phyloP scores from a whole-genome alignment of 2,888 invertebrate species.

The Tachina fera region DNA sequence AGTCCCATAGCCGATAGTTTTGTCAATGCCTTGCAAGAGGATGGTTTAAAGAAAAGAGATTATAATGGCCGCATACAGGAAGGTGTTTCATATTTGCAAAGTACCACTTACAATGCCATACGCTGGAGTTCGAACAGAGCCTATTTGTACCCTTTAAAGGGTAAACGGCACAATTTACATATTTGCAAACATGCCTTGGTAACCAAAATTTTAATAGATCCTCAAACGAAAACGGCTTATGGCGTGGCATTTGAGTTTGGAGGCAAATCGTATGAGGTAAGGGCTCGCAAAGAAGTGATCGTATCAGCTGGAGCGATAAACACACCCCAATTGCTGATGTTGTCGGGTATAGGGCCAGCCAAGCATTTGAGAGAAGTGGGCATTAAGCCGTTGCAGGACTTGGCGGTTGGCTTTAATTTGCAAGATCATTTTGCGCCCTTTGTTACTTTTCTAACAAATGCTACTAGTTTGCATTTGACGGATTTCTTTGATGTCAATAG shows the following conservation, averaged over 20 bases:
- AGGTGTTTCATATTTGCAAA: conserved; percentile 86
- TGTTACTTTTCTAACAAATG: conserved; percentile 85
- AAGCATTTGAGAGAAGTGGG: conserved; percentile 84
- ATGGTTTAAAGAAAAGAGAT: conserved; percentile 86
- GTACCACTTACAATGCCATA: conserved; percentile 85
- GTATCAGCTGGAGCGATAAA: conserved; percentile 91
- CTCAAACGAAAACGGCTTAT: conserved; percentile 83
- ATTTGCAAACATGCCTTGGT: conserved; percentile 84
- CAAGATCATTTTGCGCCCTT: conserved; percentile 87
- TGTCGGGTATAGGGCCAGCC: conserved; percentile 88
- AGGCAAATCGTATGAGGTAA: conserved; percentile 82
- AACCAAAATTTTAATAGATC: conserved; percentile 85
- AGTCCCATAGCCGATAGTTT: conserved; percentile 86
- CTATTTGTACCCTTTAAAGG: conserved; percentile 84
- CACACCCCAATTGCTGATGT: conserved; percentile 91
- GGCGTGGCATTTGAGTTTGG: conserved; percentile 85
- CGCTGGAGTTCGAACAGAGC: conserved; percentile 86
- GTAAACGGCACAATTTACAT: conserved; percentile 84
- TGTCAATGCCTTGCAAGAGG: conserved; percentile 85
- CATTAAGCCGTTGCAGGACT: conserved; percentile 85
- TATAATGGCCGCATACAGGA: conserved; percentile 86
- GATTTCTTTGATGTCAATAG: conserved; percentile 71
- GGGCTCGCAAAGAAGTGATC: conserved; percentile 88
- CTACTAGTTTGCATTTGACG: conserved; percentile 74
- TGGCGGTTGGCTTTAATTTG: conserved; percentile 86